Evolutionary conservation across 2,888 invertebrate species (phyloP), one percentile per base, ranked within the genome.

Genomic region (Neoascia interrupta): DNA sequence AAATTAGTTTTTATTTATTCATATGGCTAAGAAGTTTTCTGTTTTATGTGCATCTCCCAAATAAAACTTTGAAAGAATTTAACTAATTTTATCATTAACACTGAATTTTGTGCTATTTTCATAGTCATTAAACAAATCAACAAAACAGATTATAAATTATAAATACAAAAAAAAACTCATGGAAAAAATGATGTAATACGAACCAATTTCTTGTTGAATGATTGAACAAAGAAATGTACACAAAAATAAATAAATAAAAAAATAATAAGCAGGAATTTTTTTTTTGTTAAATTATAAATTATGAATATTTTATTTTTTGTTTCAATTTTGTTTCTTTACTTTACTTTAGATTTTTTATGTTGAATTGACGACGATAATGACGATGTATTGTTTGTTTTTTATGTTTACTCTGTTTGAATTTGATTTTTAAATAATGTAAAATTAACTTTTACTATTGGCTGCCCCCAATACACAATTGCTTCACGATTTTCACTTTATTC

Each of bases 61-160:
- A 69, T 90, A 88, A 86, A 89, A 86, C 69, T 69, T 69, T 69
- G 69, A 63, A 74, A 74, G 66, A 83, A 83, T 89, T 89, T 89
- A n/a, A n/a, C n/a, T 89, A 90, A 89, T 90, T 89, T 90, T 89
- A 88, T 90, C 89, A 90, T 90, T 90, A 28, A 18, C 53, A 36
- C 36, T 47, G n/a, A 47, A 60, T 72, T 68, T 69, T 69, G 69
- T 63, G 61, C 80, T 74, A 49, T 28, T 64, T 66, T 21, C 31
- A 66, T 74, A 89, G 88, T 90, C 18, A 89, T 90, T 89, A 86
- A 89, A 90, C 89, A 87, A 90, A 90, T 90, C 89, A 90, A 90
- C 89, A 90, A 88, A 88, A 89, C 89, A 87, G 86, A 87, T 88
- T 89, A 88, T 89, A 89, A 64, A 58, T 87, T 86, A 87, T 89